Conservation (phyloP, 2,888 invertebrate genomes). For the Limnephilus lunatus region DNA sequence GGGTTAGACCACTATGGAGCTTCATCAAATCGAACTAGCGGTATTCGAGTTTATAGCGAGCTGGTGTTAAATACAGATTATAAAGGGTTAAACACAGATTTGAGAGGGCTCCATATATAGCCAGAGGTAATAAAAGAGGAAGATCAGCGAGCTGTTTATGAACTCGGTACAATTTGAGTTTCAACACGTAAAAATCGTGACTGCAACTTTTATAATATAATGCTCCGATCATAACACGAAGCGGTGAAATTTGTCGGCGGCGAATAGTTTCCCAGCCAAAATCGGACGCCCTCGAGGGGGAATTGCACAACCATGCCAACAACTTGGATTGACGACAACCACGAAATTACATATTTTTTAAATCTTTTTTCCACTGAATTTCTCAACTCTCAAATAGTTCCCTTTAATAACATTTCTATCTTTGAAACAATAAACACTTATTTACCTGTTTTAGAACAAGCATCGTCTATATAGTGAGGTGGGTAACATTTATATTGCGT, state of each 20-base stretch:
- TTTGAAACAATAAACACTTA: too few relatives aligned
- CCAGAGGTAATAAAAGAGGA: neutral
- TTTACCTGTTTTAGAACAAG: too few relatives aligned
- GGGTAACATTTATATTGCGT: too few relatives aligned
- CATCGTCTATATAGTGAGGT: too few relatives aligned
- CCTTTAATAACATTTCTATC: too few relatives aligned
- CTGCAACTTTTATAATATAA: slow-evolving; percentile 53
- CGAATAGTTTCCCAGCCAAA: slow-evolving; percentile 50
- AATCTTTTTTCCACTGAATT: too few relatives aligned
- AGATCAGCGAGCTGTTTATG: slow-evolving; percentile 19
- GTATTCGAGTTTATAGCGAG: neutral
- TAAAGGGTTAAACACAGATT: neutral
- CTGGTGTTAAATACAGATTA: neutral
- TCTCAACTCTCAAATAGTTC: too few relatives aligned
- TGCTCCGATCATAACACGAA: slow-evolving; percentile 55
- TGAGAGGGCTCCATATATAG: slow-evolving; percentile 17
- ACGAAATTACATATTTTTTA: too few relatives aligned
- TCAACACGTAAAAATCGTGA: slow-evolving; percentile 64
- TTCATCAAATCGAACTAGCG: neutral
- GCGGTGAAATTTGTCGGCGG: slow-evolving; percentile 58
- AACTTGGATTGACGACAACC: neutral
- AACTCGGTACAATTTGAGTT: slow-evolving; percentile 44
- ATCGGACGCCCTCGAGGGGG: neutral
- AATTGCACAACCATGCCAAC: neutral
- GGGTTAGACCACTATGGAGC: too few relatives aligned